These are phyloP conservation scores for Amphiprion ocellaris DNA, from an alignment of 2,113 vertebrate species.

Conservation along the genomic window DNA sequence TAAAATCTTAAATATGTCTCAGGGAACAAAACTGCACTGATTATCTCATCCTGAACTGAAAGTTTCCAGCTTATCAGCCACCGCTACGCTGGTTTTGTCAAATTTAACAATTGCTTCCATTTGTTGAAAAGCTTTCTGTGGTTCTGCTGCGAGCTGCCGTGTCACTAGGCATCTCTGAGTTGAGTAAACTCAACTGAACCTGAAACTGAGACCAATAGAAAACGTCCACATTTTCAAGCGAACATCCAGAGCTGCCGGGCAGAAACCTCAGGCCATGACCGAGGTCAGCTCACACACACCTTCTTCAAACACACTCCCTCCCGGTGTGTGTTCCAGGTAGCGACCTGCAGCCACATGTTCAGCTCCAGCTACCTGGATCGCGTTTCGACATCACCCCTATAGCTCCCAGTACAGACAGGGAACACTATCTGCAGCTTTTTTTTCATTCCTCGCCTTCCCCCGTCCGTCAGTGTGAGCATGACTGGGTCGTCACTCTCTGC, in stretches of 20 bases:
- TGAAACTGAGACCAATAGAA: neutral
- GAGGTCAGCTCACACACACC: slow-evolving; percentile 11
- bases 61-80: neutral
- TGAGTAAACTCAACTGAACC: neutral
- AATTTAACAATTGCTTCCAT: no score
- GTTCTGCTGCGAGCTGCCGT: neutral
- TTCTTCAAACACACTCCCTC: slow-evolving; percentile 1
- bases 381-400: slow-evolving; percentile 63
- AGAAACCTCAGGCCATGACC: slow-evolving; percentile 2
- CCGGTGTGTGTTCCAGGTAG: slow-evolving; percentile 20
- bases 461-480: neutral
- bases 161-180: neutral
- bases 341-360: slow-evolving; percentile 65
- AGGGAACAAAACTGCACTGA: neutral
- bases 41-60: neutral
- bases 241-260: slow-evolving; percentile 23
- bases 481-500: neutral
- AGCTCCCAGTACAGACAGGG: slow-evolving; percentile 15
- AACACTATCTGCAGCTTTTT: slow-evolving; percentile 17
- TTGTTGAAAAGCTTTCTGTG: neutral
- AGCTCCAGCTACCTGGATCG: slow-evolving; percentile 35
- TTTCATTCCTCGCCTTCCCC: slow-evolving; percentile 4
- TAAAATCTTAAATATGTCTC: neutral
- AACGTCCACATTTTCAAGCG: slow-evolving; percentile 1
- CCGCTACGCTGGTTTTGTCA: neutral